Evolutionary conservation across 2,888 invertebrate genomes (phyloP).

Genomic region (Xestia c-nigrum): DNA sequence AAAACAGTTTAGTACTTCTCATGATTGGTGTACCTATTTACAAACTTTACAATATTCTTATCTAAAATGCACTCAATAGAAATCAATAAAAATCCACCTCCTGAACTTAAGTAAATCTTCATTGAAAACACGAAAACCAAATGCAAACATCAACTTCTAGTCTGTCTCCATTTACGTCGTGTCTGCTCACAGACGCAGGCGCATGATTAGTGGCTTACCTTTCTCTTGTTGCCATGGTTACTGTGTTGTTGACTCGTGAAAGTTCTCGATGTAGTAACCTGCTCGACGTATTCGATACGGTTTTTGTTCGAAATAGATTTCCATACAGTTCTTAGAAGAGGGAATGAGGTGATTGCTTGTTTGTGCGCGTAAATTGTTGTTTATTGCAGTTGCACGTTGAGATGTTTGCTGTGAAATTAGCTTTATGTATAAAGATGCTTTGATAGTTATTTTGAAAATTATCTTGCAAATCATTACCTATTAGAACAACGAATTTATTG

Average conservation of each 20-base stretch:
- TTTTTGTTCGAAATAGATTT: constrained; percentile 53
- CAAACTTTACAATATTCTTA: not conserved
- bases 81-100: not conserved
- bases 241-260: constrained; percentile 60
- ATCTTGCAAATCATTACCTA: not conserved
- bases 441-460: not conserved
- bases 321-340: constrained; percentile 48
- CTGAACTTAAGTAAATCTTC: not conserved
- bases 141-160: constrained; percentile 23
- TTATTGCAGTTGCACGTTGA: not conserved
- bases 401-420: constrained; percentile 15
- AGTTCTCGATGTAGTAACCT: constrained; percentile 58
- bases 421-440: not conserved
- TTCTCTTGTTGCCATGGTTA: constrained; percentile 64
- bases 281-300: constrained; percentile 42
- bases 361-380: constrained; percentile 1
- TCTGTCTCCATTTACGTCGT: constrained; percentile 29
- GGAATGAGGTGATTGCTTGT: constrained; percentile 21
- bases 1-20: not conserved
- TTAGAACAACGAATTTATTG: not conserved
- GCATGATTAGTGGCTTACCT: constrained; percentile 64
- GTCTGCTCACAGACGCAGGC: constrained; percentile 34
- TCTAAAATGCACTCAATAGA: not conserved
- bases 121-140: constrained; percentile 9
- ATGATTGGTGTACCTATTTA: no score